Conservation (phyloP, 2,797 vertebrate genomes). For the Pangasius djambal region DNA sequence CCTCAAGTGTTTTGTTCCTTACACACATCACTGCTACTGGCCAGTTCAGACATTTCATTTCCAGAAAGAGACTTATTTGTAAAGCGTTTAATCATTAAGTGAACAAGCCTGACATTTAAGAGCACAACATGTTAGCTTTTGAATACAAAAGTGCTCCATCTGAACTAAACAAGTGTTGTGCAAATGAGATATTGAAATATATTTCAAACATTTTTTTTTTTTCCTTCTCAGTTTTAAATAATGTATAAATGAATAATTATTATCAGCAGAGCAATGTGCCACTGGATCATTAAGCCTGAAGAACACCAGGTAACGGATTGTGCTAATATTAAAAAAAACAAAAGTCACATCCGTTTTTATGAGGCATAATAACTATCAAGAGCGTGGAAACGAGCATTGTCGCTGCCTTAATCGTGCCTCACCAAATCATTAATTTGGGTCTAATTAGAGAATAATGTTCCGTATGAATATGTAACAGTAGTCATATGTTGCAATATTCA, state of each 20-base stretch:
- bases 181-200: not conserved
- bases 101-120: not conserved
- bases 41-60: not conserved
- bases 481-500: constrained; percentile 47
- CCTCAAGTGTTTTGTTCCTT: not conserved
- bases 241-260: constrained; percentile 34
- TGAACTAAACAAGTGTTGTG: not conserved
- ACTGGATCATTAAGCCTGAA: constrained; percentile 25
- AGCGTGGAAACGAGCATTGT: constrained; percentile 15
- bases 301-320: constrained; percentile 22
- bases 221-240: constrained; percentile 11
- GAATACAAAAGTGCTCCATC: not conserved
- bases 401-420: constrained; percentile 45
- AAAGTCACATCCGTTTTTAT: constrained; percentile 23
- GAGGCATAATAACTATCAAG: constrained; percentile 14
- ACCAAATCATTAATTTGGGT: constrained; percentile 43
- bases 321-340: constrained; percentile 20
- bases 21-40: not conserved
- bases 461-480: constrained; percentile 48
- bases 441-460: constrained; percentile 52
- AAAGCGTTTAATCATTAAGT: not conserved
- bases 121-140: not conserved
- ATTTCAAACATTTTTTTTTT: not conserved
- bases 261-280: not conserved
- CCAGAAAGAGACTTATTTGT: not conserved